Evolutionary conservation across 2,888 invertebrate species (phyloP).

Genomic region (Luperina testacea): DNA sequence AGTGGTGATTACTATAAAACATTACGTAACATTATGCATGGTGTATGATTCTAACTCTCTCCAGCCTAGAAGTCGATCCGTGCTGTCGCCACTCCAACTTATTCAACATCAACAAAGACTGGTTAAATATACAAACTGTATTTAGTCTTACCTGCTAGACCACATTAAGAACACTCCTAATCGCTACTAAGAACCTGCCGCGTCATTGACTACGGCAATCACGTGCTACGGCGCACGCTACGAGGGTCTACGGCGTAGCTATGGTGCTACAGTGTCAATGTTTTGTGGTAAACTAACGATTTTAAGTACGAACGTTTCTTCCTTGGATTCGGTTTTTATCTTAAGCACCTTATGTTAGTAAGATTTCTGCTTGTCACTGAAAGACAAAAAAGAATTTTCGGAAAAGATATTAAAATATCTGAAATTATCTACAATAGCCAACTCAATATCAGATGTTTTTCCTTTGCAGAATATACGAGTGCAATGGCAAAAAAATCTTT

Average conservation of each 20-base stretch:
- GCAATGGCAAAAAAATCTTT: neutral
- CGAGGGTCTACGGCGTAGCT: constrained; percentile 23
- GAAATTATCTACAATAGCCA: no score
- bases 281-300: neutral
- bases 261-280: constrained; percentile 13
- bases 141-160: neutral
- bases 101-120: neutral
- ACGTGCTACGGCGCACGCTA: constrained; percentile 31
- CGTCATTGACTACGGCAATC: constrained; percentile 23
- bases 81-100: neutral
- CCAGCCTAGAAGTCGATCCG: neutral
- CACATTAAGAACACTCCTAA: neutral
- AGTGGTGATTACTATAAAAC: neutral
- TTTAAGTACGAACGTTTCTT: neutral
- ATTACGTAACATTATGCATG: neutral
- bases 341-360: no score
- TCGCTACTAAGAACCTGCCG: constrained; percentile 7
- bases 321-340: neutral
- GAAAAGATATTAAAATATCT: neutral
- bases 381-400: no score
- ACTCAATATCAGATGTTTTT: no score
- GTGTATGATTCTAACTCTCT: neutral
- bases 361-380: neutral
- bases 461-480: neutral
- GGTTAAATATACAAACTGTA: neutral